Percentiles rank a stretch among this genome's conserved stretches.
Conservation (phyloP, 1,140 invertebrate species). For the Bursaphelenchus mucronatus region DNA sequence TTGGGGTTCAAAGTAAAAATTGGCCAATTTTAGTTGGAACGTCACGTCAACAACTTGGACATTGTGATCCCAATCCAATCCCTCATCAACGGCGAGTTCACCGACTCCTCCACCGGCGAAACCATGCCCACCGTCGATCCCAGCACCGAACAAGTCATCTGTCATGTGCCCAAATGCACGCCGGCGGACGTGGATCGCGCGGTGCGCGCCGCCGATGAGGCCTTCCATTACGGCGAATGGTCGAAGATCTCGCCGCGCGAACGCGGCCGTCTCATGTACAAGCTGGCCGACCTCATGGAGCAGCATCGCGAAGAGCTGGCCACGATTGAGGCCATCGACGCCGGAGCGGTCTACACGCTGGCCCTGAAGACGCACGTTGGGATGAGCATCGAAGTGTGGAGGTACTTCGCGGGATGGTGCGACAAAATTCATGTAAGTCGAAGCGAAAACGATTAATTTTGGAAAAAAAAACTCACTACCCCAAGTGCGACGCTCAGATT, state of each 20-base stretch:
- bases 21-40: constrained; percentile 29
- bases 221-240: constrained; percentile 74
- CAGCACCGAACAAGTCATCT: constrained; percentile 73
- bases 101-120: constrained; percentile 75
- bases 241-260: constrained; percentile 73
- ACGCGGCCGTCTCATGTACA: constrained; percentile 61
- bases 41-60: constrained; percentile 22
- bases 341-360: constrained; percentile 75
- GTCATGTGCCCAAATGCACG: constrained; percentile 74
- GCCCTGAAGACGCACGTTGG: constrained; percentile 69
- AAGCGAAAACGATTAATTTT: too few species aligned
- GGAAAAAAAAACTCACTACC: too few species aligned
- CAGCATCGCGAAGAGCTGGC: constrained; percentile 66
- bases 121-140: constrained; percentile 84
- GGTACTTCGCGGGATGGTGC: constrained; percentile 46
- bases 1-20: background rate
- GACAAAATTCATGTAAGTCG: constrained; percentile 41
- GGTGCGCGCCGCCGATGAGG: constrained; percentile 69
- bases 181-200: constrained; percentile 63
- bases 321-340: constrained; percentile 81
- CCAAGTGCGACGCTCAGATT: too few species aligned
- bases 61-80: constrained; percentile 61
- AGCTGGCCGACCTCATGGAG: constrained; percentile 71
- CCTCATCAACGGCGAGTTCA: constrained; percentile 88
- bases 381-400: constrained; percentile 64